phyloP scores from a whole-genome alignment of 2,888 invertebrate genomes.

The Brachypterus glaber region DNA sequence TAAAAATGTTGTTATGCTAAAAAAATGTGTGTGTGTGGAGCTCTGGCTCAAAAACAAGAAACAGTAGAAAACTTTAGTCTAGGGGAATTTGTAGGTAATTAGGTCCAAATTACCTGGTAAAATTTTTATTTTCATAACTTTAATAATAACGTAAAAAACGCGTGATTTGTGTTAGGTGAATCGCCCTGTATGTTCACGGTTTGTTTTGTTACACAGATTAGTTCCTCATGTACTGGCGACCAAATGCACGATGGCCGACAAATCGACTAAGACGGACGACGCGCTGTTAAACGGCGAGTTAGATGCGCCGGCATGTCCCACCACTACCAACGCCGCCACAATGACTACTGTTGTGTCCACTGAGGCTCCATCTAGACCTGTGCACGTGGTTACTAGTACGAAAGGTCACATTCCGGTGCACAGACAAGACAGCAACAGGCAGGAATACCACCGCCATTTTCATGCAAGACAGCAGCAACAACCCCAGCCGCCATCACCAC shows the following conservation, averaged over 20 bases:
- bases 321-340: constrained; percentile 46
- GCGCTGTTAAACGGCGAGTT: constrained; percentile 35
- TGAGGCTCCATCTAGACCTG: constrained; percentile 30
- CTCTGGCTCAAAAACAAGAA: too few species aligned
- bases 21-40: too few species aligned
- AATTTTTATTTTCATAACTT: too few species aligned
- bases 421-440: constrained; percentile 24
- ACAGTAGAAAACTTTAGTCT: too few species aligned
- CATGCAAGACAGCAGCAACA: constrained; percentile 4
- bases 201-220: constrained; percentile 26
- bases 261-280: constrained; percentile 60
- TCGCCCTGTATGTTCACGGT: background rate
- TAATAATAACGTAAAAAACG: too few species aligned
- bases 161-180: too few species aligned
- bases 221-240: constrained; percentile 37
- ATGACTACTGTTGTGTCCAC: constrained; percentile 43
- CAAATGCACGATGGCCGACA: constrained; percentile 52
- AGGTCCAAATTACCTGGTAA: too few species aligned
- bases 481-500: constrained; percentile 24
- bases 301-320: constrained; percentile 30
- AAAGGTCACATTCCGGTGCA: constrained; percentile 18
- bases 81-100: too few species aligned
- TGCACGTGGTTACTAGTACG: constrained; percentile 27
- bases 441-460: too few species aligned
- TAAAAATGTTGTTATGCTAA: too few species aligned